Conservation (phyloP, 23 tunicate genomes). For the Botrylloides violaceus region DNA sequence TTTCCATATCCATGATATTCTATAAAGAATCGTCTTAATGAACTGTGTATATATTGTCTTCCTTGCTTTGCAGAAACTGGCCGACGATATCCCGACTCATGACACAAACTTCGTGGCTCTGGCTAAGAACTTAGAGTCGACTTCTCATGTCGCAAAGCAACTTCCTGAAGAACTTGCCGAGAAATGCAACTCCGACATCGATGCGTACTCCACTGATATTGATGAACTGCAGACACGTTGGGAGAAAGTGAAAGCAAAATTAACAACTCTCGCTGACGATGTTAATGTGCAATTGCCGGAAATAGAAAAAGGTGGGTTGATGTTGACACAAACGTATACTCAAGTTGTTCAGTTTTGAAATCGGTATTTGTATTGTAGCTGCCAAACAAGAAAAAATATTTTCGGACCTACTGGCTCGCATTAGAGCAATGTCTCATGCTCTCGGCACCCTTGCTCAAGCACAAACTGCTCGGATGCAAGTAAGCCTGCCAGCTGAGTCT, state of each 20-base stretch:
- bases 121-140: conserved; percentile 34
- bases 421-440: conserved; percentile 30
- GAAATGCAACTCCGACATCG: conserved; percentile 24
- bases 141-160: conserved; percentile 43
- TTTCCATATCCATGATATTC: too few relatives aligned
- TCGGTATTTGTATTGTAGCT: conserved; percentile 32
- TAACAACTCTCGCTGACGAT: conserved; percentile 9
- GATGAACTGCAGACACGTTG: conserved; percentile 29
- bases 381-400: conserved; percentile 19
- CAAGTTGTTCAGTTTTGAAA: background rate
- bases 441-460: conserved; percentile 22
- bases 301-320: conserved; percentile 25
- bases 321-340: too few relatives aligned
- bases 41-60: too few relatives aligned
- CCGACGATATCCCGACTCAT: background rate
- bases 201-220: conserved; percentile 13
- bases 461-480: conserved; percentile 40
- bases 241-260: conserved; percentile 37
- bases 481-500: conserved; percentile 39
- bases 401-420: conserved; percentile 30
- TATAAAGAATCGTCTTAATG: too few relatives aligned
- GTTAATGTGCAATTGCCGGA: conserved; percentile 8
- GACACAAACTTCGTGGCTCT: conserved; percentile 53
- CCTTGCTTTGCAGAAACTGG: conserved; percentile 34
- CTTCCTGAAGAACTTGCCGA: conserved; percentile 34